Evolutionary conservation across 2,113 vertebrate genomes (phyloP).

Genomic region (Myrmophylax atrothorax): DNA sequence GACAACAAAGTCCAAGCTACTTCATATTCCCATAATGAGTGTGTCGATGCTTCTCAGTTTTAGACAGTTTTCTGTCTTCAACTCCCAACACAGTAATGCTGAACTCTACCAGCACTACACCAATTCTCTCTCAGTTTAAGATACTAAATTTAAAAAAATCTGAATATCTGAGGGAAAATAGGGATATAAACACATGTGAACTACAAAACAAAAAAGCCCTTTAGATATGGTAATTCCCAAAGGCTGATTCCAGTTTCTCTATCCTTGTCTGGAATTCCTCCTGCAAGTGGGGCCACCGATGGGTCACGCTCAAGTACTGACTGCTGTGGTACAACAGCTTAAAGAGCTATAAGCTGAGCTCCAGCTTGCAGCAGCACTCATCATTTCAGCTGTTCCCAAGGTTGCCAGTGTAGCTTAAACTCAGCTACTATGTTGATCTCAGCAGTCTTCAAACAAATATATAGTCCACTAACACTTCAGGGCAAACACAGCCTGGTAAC

Average conservation of each 20-base stretch:
- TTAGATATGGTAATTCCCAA: neutral
- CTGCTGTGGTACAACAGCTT: neutral
- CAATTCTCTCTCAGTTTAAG: neutral
- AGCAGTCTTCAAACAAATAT: neutral
- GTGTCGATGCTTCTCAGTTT: fast-evolving
- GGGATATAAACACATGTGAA: neutral
- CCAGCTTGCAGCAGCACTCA: neutral
- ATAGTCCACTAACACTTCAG: neutral
- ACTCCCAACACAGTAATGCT: neutral
- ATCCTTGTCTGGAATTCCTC: neutral
- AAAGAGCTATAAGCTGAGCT: neutral
- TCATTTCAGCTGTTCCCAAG: fast-evolving
- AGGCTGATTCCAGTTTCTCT: neutral
- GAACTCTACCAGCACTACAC: neutral
- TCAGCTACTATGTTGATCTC: neutral
- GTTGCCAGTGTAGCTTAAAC: neutral
- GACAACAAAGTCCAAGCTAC: neutral
- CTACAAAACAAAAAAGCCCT: neutral
- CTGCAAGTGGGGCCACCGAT: neutral
- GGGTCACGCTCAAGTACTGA: neutral
- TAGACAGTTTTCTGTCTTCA: neutral
- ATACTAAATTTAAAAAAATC: neutral
- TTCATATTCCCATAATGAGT: neutral
- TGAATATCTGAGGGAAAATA: neutral
- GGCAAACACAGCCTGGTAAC: neutral